Evolutionary conservation across 2,888 invertebrate genomes (phyloP).

Genomic region (Vanessa cardui): DNA sequence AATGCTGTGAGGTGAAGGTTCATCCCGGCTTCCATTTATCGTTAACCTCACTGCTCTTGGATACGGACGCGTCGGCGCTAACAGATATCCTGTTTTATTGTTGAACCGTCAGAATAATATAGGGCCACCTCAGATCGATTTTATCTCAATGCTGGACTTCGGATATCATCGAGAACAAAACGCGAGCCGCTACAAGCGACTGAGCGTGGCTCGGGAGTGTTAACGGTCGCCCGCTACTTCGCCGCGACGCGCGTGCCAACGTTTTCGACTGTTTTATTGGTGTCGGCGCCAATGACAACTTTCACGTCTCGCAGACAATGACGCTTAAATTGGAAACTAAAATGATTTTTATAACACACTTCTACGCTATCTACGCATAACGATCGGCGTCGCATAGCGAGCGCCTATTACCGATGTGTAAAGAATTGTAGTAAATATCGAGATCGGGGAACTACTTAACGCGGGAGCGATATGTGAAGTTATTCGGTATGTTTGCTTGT

Average conservation of each 20-base stretch:
- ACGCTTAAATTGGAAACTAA: conserved; percentile 77
- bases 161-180: conserved; percentile 61
- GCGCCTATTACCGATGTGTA: conserved; percentile 60
- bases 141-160: conserved; percentile 60
- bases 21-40: conserved; percentile 69
- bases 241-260: conserved; percentile 60
- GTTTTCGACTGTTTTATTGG: conserved; percentile 73
- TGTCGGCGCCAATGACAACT: conserved; percentile 79
- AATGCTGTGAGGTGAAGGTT: conserved; percentile 58
- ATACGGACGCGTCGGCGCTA: conserved; percentile 55
- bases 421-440: conserved; percentile 73
- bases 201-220: conserved; percentile 64
- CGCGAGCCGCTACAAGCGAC: conserved; percentile 58
- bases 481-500: conserved; percentile 78
- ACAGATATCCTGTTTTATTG: conserved; percentile 74
- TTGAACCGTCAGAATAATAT: conserved; percentile 72
- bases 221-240: conserved; percentile 45
- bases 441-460: conserved; percentile 72
- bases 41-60: conserved; percentile 47
- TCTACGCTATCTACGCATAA: conserved; percentile 51
- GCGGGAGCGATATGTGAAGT: conserved; percentile 73
- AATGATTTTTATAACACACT: conserved; percentile 73
- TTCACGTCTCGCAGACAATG: conserved; percentile 79
- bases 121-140: conserved; percentile 64
- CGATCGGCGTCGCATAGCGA: conserved; percentile 64